Base-by-base conservation (phyloP, 2,888 invertebrate genomes). In the Tachina grossa region DNA sequence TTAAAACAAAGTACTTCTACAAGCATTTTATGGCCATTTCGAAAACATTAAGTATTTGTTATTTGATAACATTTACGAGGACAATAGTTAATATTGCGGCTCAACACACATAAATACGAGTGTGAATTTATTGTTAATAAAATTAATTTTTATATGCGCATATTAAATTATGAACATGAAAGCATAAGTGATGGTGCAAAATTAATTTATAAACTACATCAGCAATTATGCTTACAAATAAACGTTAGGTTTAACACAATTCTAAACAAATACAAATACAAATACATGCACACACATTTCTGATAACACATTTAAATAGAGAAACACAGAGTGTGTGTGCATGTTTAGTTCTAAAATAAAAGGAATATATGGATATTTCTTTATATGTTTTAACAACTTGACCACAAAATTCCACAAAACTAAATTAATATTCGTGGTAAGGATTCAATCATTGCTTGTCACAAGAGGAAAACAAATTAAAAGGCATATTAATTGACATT, bases 221-320 rank as follows among this genome's bases (percentile, higher is more conserved):
- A 74, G 74, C 61, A 83, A 66, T 78, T 78, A 74, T 61, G 53
- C 39, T 53, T 68, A 61, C 59, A 68, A 78, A 61, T 61, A 83
- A 78, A 78, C 68, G 74, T 41, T 49, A 59, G 65, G 47, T 65
- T 66, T 9, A 57, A 74, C 49, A 51, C 72, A 80, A 49, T 55
- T 39, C 47, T 19, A 19, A 66, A 76, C 8, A 49, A 47, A 66
- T 19, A 57, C 39, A 39, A 66, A 16, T 41, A 10, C 13, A 69
- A 55, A 55, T 19, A 71, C 63, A 13, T 49, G 57, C 11, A 31
- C 16, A 31, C 31, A 6, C 31, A 31, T 31, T 31, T 6, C 31
- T 31, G 8, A 3, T 31, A 11, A 39, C 11, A 11, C 22, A 47
- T 14, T 31, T 2, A 19, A 53, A 16, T 13, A 53, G 3, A 53